Conservation (phyloP, 2,113 vertebrate species). For the Gavia stellata region DNA sequence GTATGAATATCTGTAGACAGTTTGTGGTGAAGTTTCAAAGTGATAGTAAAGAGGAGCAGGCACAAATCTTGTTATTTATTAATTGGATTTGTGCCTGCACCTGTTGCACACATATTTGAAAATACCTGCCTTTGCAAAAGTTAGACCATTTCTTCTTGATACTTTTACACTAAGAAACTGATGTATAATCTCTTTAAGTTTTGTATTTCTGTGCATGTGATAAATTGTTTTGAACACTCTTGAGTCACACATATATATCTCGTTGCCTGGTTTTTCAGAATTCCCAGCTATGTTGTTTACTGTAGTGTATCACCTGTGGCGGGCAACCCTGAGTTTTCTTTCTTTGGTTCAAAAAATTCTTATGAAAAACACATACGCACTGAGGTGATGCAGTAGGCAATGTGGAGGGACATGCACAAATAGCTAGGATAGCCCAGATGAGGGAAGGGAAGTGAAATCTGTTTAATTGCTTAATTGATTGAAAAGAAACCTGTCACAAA, state of each 20-base stretch:
- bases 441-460: not conserved
- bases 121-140: constrained; percentile 59
- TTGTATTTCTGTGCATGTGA: constrained; percentile 56
- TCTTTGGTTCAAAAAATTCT: not conserved
- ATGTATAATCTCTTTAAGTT: constrained; percentile 49
- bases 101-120: constrained; percentile 59
- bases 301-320: not conserved
- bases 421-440: not conserved
- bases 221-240: constrained; percentile 60
- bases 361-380: not conserved
- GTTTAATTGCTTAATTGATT: not conserved
- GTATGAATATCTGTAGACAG: constrained; percentile 22
- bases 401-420: not conserved
- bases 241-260: constrained; percentile 7
- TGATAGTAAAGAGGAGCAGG: constrained; percentile 41
- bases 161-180: constrained; percentile 45
- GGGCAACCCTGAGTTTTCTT: not conserved
- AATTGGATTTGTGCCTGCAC: constrained; percentile 62
- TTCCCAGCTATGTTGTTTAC: not conserved
- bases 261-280: not conserved
- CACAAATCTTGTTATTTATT: constrained; percentile 67
- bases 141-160: constrained; percentile 16
- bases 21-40: constrained; percentile 60
- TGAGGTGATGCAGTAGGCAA: not conserved
- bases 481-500: not conserved